Conservation (phyloP, 2,888 invertebrate genomes). For the Sabatieria punctata region DNA sequence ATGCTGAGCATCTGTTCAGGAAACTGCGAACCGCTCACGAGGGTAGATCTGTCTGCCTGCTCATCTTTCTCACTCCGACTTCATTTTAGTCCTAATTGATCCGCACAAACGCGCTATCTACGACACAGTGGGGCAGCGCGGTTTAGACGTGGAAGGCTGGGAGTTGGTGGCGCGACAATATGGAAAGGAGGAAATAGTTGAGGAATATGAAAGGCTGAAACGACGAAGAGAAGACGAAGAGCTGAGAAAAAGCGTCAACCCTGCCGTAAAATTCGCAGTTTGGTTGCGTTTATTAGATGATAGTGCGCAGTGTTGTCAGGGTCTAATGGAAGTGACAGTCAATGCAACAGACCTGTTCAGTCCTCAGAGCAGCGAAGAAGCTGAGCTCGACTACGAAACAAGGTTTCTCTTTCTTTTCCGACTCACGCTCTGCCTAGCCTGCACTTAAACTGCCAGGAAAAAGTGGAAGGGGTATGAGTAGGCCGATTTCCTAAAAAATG, state of each 20-base stretch:
- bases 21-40: constrained; percentile 81
- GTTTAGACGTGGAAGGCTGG: constrained; percentile 3
- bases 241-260: constrained; percentile 72
- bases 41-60: constrained; percentile 39
- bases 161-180: constrained; percentile 58
- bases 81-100: constrained; percentile 58
- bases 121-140: constrained; percentile 55
- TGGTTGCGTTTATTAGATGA: too few relatives aligned
- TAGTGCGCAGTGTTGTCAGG: too few relatives aligned
- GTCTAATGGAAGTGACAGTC: too few relatives aligned
- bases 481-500: too few relatives aligned
- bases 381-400: too few relatives aligned
- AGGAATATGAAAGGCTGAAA: constrained; percentile 67
- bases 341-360: too few relatives aligned
- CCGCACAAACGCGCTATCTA: constrained; percentile 81
- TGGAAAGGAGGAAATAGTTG: constrained; percentile 80
- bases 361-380: too few relatives aligned
- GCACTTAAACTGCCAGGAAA: too few relatives aligned
- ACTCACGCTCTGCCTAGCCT: too few relatives aligned
- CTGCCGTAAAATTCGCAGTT: too few relatives aligned
- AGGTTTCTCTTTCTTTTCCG: too few relatives aligned
- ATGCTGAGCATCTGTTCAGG: constrained; percentile 75
- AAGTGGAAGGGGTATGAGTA: too few relatives aligned
- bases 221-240: constrained; percentile 63
- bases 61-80: constrained; percentile 31